Percentiles rank a stretch among this genome's conserved stretches.
phyloP scores from a whole-genome alignment of 1,140 invertebrate species.

The Radopholus similis region DNA sequence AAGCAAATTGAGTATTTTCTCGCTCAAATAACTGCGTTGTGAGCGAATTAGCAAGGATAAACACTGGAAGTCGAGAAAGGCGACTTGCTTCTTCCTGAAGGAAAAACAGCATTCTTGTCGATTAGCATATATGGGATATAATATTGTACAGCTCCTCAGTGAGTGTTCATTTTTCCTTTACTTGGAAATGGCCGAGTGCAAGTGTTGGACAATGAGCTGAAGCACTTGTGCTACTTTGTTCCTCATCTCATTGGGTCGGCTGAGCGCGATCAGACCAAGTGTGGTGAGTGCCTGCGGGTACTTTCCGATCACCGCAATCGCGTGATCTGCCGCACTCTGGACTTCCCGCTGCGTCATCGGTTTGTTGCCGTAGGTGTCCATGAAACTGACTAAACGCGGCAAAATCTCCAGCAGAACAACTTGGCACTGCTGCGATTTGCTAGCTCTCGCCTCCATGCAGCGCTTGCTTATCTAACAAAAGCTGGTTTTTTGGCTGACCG shows the following conservation, averaged over 20 bases:
- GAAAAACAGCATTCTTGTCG: neutral
- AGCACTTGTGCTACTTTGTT: slow-evolving; percentile 45
- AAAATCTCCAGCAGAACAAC: slow-evolving; percentile 80
- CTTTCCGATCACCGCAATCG: slow-evolving; percentile 11
- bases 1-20: slow-evolving; percentile 74
- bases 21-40: slow-evolving; percentile 70
- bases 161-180: slow-evolving; percentile 8
- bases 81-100: slow-evolving; percentile 69
- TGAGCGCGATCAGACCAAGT: slow-evolving; percentile 33
- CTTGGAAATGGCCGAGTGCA: slow-evolving; percentile 34
- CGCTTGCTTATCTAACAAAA: slow-evolving; percentile 62
- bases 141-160: too few relatives aligned
- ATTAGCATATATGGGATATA: too few relatives aligned
- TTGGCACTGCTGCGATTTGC: slow-evolving; percentile 77
- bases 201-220: slow-evolving; percentile 28
- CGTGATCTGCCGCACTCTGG: slow-evolving; percentile 17
- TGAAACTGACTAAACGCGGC: slow-evolving; percentile 88
- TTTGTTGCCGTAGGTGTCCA: slow-evolving; percentile 64
- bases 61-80: slow-evolving; percentile 86
- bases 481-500: neutral
- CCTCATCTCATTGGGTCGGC: slow-evolving; percentile 42
- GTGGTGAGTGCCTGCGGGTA: slow-evolving; percentile 39
- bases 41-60: slow-evolving; percentile 86
- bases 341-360: slow-evolving; percentile 8
- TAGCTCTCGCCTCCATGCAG: slow-evolving; percentile 73